These are phyloP conservation scores for Epizoanthus rinbou DNA, from an alignment of 92 coral and sea anemone genomes.

Conservation along the genomic window DNA sequence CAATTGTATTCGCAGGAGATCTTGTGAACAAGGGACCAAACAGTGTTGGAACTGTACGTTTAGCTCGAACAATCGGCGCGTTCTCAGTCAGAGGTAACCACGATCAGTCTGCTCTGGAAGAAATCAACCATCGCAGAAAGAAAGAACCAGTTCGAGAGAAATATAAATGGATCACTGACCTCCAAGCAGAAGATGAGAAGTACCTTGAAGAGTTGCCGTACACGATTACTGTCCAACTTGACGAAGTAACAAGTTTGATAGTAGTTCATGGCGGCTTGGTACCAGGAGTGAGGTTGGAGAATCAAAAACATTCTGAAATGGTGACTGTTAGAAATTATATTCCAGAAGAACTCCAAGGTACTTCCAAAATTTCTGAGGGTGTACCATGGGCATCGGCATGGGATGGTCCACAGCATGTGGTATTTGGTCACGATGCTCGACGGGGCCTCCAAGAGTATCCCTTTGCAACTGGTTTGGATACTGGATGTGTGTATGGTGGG, in stretches of 20 bases:
- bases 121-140: conserved; percentile 47
- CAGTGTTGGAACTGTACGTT: conserved; percentile 59
- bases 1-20: conserved; percentile 67
- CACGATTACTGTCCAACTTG: conserved; percentile 63
- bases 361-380: conserved; percentile 52
- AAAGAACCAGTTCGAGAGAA: conserved; percentile 62
- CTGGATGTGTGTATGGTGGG: conserved; percentile 81
- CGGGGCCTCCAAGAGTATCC: conserved; percentile 66
- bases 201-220: conserved; percentile 67
- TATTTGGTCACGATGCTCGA: conserved; percentile 85
- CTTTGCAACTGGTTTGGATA: conserved; percentile 69
- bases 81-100: conserved; percentile 76
- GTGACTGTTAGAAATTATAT: conserved; percentile 70
- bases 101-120: conserved; percentile 64
- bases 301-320: conserved; percentile 70
- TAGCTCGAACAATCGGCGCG: conserved; percentile 68
- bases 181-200: conserved; percentile 60
- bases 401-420: conserved; percentile 72
- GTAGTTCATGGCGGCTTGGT: conserved; percentile 79
- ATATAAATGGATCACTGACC: conserved; percentile 52
- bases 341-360: conserved; percentile 62
- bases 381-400: conserved; percentile 75
- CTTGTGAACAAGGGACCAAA: conserved; percentile 80
- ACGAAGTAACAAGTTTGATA: conserved; percentile 48
- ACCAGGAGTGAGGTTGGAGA: conserved; percentile 63